phyloP scores from a whole-genome alignment of 2,113 vertebrate genomes.

The Ictalurus punctatus region DNA sequence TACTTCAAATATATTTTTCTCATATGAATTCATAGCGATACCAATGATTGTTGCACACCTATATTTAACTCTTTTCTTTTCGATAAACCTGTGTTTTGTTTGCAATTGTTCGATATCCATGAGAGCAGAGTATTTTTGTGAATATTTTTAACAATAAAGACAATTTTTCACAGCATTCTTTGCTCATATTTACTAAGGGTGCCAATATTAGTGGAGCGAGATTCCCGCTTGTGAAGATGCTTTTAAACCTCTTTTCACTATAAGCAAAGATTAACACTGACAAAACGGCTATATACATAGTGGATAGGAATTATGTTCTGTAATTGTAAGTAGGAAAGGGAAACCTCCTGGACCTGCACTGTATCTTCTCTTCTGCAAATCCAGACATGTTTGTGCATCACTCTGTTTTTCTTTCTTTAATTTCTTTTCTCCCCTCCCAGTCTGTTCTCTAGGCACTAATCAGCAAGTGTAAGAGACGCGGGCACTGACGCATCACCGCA shows the following conservation, averaged over 20 bases:
- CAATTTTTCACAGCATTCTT: too few relatives aligned
- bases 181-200: too few relatives aligned
- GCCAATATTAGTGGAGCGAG: neutral
- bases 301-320: neutral
- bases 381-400: conserved; percentile 35
- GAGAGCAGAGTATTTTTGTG: too few relatives aligned
- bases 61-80: too few relatives aligned
- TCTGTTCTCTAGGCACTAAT: conserved; percentile 39
- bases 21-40: too few relatives aligned
- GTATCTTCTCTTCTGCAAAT: neutral
- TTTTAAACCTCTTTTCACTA: neutral
- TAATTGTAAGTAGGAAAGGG: neutral
- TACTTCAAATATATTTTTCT: too few relatives aligned
- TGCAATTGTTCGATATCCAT: too few relatives aligned
- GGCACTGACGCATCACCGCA: conserved; percentile 47
- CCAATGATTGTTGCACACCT: too few relatives aligned
- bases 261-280: neutral
- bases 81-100: too few relatives aligned
- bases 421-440: neutral
- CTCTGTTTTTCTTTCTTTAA: neutral
- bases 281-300: neutral
- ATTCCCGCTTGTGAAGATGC: neutral
- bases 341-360: neutral
- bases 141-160: too few relatives aligned
- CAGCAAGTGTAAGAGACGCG: conserved; percentile 34